Percentiles rank a stretch among this genome's conserved stretches.
These are phyloP conservation scores for Platycercus adscitus DNA, from an alignment of 2,113 vertebrate genomes.

Conservation along the genomic window DNA sequence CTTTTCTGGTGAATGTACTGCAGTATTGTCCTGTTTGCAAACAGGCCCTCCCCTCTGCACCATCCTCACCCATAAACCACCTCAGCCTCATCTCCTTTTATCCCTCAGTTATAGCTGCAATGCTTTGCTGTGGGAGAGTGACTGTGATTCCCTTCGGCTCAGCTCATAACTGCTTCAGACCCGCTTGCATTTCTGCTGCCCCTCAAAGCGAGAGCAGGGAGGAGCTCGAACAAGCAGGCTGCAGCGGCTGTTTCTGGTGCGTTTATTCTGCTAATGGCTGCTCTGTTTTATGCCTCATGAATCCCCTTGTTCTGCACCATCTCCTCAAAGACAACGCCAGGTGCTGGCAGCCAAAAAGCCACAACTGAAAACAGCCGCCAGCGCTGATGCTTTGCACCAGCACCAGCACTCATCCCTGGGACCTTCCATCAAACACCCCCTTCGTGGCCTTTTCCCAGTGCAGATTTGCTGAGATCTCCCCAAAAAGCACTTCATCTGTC, in stretches of 20 bases:
- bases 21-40: background rate
- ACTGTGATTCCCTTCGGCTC: background rate
- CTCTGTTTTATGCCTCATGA: background rate
- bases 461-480: background rate
- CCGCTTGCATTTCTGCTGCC: background rate
- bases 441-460: background rate
- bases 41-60: background rate
- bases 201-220: background rate
- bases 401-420: too few relatives aligned
- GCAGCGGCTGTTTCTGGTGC: background rate
- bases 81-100: background rate
- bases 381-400: background rate
- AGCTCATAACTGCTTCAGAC: background rate
- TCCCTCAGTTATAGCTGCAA: rapidly evolving
- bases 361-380: rapidly evolving
- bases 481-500: background rate
- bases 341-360: background rate
- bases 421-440: rapidly evolving
- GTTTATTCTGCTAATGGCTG: background rate
- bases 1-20: background rate
- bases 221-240: too few relatives aligned
- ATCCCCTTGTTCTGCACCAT: background rate
- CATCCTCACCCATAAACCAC: background rate
- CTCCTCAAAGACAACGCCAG: background rate
- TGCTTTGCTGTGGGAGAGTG: too few relatives aligned